phyloP scores from a whole-genome alignment of 2,888 invertebrate genomes.

The Calliopum simillimum region DNA sequence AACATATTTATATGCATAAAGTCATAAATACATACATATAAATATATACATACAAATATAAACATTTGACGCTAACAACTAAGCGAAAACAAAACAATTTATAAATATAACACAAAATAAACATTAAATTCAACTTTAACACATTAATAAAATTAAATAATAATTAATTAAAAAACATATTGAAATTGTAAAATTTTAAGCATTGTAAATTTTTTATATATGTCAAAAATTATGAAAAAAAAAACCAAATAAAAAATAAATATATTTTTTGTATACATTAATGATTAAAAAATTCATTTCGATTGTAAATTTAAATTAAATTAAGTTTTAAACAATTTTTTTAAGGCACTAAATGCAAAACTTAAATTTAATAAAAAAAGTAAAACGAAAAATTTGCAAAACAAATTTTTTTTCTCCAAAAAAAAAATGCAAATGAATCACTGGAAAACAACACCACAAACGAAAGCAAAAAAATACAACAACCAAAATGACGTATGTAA shows the following conservation, averaged over 20 bases:
- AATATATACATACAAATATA: too few species aligned
- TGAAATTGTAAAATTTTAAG: slow-evolving; percentile 1
- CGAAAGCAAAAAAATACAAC: slow-evolving; percentile 12
- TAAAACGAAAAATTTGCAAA: slow-evolving; percentile 31
- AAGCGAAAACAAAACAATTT: background rate
- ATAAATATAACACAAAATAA: background rate
- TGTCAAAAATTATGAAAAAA: background rate
- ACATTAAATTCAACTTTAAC: slow-evolving; percentile 1
- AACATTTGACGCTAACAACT: background rate
- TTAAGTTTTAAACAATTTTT: slow-evolving; percentile 26
- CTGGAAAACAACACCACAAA: slow-evolving; percentile 34
- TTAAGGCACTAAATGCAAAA: slow-evolving; percentile 17
- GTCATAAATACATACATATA: background rate
- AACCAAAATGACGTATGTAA: slow-evolving; percentile 3
- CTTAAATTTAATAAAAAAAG: background rate
- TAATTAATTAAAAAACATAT: background rate
- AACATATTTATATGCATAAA: background rate
- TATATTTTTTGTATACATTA: background rate
- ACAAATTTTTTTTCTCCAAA: background rate
- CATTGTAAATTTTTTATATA: slow-evolving; percentile 17
- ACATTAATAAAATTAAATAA: slow-evolving; percentile 1
- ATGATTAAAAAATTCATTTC: slow-evolving; percentile 1
- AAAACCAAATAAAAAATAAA: background rate
- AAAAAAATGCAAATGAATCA: slow-evolving; percentile 27
- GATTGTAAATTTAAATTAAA: slow-evolving; percentile 12